A percentile compares a stretch with the other conserved stretches of the same genome.
These are phyloP conservation scores for Delichon dasypus DNA, from an alignment of 2,797 vertebrate species.

Conservation along the genomic window DNA sequence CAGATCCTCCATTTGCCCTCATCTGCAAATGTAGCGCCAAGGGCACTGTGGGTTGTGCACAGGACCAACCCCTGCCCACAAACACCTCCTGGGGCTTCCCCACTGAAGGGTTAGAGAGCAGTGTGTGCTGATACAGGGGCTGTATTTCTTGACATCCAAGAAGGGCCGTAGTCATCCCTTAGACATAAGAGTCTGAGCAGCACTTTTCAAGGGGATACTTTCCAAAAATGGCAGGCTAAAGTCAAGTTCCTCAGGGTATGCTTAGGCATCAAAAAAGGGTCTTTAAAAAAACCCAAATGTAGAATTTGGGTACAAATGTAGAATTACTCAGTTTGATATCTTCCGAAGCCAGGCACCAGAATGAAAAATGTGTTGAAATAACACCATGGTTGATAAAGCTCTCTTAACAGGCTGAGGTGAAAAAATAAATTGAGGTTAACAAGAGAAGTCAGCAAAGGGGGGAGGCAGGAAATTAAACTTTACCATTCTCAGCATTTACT, in stretches of 20 bases:
- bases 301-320: too few species aligned
- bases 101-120: background rate
- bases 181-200: background rate
- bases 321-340: background rate
- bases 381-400: background rate
- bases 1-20: background rate
- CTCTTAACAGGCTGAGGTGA: background rate
- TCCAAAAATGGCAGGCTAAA: background rate
- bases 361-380: conserved; percentile 25
- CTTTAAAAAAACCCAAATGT: background rate
- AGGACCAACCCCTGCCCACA: background rate
- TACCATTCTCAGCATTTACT: conserved; percentile 1
- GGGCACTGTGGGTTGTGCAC: background rate
- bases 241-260: background rate
- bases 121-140: too few species aligned
- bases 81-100: background rate
- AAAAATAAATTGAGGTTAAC: conserved; percentile 60
- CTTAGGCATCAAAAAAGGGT: background rate
- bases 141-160: background rate
- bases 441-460: background rate
- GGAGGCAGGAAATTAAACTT: conserved; percentile 47
- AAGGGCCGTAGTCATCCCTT: background rate
- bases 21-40: background rate
- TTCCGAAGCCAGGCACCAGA: background rate
- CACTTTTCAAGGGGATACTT: background rate